Conservation (phyloP, 2,113 vertebrate species). For the Phylloscopus trochilus region DNA sequence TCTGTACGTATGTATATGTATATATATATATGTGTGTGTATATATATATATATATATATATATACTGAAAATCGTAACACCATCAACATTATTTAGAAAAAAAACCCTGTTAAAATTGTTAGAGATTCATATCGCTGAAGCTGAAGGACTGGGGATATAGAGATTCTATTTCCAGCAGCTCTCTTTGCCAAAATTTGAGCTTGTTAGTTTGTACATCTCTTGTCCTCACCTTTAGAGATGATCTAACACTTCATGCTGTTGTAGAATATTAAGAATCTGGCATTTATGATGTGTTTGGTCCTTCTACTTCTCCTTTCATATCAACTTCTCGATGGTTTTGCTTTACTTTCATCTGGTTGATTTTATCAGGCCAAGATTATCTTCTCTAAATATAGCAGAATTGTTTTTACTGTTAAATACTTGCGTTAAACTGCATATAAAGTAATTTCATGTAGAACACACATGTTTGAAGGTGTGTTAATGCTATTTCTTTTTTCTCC, state of each 20-base stretch:
- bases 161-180: neutral
- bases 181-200: neutral
- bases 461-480: neutral
- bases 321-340: neutral
- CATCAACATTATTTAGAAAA: neutral
- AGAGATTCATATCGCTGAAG: neutral
- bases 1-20: neutral
- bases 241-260: neutral
- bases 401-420: neutral
- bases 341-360: neutral
- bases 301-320: neutral
- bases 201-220: neutral
- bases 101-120: neutral
- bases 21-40: accelerated
- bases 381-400: neutral
- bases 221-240: neutral
- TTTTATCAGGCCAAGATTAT: neutral
- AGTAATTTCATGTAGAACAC: neutral
- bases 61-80: accelerated
- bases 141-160: neutral
- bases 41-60: neutral
- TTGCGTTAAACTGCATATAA: neutral
- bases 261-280: neutral
- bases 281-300: neutral
- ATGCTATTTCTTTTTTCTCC: neutral